Conservation (phyloP, 2,797 vertebrate genomes). For the Pseudochirops corinnae region DNA sequence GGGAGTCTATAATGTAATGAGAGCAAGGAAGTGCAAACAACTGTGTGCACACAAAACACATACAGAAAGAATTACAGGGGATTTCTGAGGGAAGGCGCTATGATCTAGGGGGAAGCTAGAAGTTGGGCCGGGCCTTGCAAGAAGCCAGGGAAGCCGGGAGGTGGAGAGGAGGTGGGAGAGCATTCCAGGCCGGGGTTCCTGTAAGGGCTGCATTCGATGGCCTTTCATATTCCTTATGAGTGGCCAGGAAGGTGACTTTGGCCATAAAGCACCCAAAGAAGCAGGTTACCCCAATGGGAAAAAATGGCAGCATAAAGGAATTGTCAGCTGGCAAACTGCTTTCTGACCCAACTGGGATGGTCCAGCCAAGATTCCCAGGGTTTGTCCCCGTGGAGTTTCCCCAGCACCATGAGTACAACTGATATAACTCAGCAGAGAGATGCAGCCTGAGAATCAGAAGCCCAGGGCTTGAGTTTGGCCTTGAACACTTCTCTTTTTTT, state of each 20-base stretch:
- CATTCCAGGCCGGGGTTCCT: fast-evolving
- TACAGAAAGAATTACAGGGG: not conserved
- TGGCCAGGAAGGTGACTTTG: not conserved
- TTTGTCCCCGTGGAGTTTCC: not conserved
- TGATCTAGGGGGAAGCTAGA: not conserved
- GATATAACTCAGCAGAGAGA: not conserved
- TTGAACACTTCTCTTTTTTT: too few species aligned
- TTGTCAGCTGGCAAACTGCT: not conserved
- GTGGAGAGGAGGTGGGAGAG: not conserved
- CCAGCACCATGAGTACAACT: not conserved
- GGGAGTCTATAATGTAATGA: not conserved
- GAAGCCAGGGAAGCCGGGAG: not conserved
- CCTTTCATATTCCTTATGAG: not conserved
- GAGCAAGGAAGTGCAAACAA: not conserved
- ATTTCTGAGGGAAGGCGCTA: not conserved
- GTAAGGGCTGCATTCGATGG: not conserved
- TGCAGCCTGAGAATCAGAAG: not conserved
- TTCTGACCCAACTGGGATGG: not conserved
- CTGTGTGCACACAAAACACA: too few species aligned
- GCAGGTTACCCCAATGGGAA: not conserved
- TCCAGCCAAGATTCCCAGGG: not conserved
- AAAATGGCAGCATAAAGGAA: not conserved
- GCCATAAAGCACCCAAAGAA: not conserved
- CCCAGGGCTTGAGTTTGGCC: not conserved
- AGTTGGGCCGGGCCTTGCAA: not conserved